Base-by-base conservation (phyloP, 2,888 invertebrate genomes). In the Drosophila monieri region DNA sequence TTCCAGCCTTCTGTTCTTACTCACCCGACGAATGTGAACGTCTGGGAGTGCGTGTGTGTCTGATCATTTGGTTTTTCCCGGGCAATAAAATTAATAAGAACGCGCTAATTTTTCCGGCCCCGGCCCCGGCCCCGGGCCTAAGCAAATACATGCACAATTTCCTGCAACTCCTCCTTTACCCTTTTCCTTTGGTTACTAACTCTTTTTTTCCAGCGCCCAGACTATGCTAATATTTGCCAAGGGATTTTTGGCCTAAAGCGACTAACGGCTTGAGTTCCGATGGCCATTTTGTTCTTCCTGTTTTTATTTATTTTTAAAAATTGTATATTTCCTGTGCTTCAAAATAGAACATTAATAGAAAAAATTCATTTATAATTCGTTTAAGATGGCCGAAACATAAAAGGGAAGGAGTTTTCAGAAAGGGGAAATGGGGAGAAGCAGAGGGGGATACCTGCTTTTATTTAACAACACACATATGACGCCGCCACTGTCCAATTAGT, bases 41-140 rank as follows among this genome's bases (percentile, higher is more conserved):
- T 12, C 61, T 60, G 46, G 39, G 35, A 43, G 52, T 64, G 65
- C 48, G 59, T 64, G 51, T 60, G 57, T 71, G 72, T 73, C 85
- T 80, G 79, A 85, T 81, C 81, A 70, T 74, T 77, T 74, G 83
- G 83, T 75, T 75, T 87, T 87, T 72, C 80, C 87, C 79, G 80
- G 75, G 89, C 80, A 89, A 91, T 91, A 90, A 91, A 91, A 90
- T 90, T 91, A 90, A 89, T 90, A 90, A 88, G 87, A 89, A 87
- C 87, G 87, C 88, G 90, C 90, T 91, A 91, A 91, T 89, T 91
- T 90, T 79, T 76, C 80, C 27, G 9, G 27, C 27, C 27, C 27
- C 27, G 27, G 2, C 25, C 25, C 35, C 62, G 77, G 65, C 58
- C 65, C 58, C 71, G 57, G 55, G 68, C 73, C 73, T 73, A 73